Evolutionary conservation across 2,797 vertebrate genomes (phyloP), one percentile per base, ranked within the genome.

Genomic region (Macrochelys suwanniensis): DNA sequence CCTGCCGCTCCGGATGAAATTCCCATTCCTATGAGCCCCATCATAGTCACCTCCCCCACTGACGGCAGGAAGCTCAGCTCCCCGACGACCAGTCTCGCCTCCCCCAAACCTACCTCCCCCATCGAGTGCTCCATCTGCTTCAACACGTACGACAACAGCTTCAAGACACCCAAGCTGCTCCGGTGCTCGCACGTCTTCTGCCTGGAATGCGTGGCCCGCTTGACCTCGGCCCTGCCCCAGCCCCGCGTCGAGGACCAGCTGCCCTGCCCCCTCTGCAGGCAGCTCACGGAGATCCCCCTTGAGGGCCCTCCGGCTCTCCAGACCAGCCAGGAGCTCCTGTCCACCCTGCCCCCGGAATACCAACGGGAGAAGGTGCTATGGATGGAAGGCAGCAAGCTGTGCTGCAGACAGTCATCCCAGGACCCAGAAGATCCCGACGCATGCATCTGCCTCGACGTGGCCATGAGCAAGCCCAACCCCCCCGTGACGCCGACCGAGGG

Each of bases 101-200:
- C 93, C 0, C 98, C 98, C 0, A 98, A 98, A 87, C 98, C 97
- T 2, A 80, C 98, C 0, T 98, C 98, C 1, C 99, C 99, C 1
- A 98, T 99, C 0, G 99, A 99, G 93, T 99, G 99, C 94, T 99
- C 99, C 97, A 99, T 99, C 97, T 99, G 99, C 98, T 99, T 99
- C 98, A 99, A 98, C 89, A 98, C 97, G 85, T 99, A 99, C 0
- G 99, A 99, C 98, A 99, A 99, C 88, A 97, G 99, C 96, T 99
- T 99, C 98, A 99, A 99, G 97, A 99, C 99, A 0, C 99, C 99
- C 89, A 99, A 99, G 90, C 95, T 98, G 95, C 98, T 99, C 78
- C 98, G 98, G 33, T 99, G 99, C 98, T 98, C 98, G 0, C 99
- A 99, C 4, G 99, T 99, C 3, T 99, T 99, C 98, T 99, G 99